A percentile compares a stretch with the other conserved stretches of the same genome.
phyloP scores from a whole-genome alignment of 2,113 vertebrate genomes.

The Pantherophis guttatus region DNA sequence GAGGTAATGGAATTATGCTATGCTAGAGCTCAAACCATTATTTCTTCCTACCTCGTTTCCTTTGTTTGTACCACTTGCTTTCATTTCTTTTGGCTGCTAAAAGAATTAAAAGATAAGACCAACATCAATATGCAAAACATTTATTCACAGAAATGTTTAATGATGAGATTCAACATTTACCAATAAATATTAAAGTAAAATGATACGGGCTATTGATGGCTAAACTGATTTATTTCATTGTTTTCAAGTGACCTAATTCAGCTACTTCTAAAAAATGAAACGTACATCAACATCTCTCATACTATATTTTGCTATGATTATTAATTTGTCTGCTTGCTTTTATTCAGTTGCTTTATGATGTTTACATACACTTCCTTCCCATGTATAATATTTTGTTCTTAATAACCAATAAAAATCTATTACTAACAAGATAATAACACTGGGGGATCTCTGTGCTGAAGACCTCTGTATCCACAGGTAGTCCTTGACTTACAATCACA shows the following conservation, averaged over 20 bases:
- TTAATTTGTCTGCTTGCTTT: not conserved
- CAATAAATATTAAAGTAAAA: not conserved
- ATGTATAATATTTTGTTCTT: not conserved
- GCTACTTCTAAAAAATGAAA: not conserved
- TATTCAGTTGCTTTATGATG: not conserved
- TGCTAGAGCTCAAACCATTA: accelerated
- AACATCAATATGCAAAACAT: constrained; percentile 42
- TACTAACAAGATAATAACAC: not conserved
- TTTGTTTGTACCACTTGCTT: constrained; percentile 84
- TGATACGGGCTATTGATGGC: not conserved
- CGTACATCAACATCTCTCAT: not conserved
- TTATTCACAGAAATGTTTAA: not conserved
- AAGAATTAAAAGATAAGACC: constrained; percentile 51
- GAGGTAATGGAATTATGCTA: not conserved
- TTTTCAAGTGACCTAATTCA: not conserved
- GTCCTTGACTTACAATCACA: not conserved
- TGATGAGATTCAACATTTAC: not conserved
- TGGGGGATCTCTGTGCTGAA: not conserved
- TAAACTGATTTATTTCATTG: not conserved
- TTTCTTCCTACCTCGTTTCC: constrained; percentile 85
- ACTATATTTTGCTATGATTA: not conserved
- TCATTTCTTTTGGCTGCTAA: constrained; percentile 96
- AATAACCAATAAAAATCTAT: not conserved
- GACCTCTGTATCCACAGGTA: not conserved
- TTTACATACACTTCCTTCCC: not conserved